Conservation (phyloP, 2,797 vertebrate species). For the Alosa sapidissima region DNA sequence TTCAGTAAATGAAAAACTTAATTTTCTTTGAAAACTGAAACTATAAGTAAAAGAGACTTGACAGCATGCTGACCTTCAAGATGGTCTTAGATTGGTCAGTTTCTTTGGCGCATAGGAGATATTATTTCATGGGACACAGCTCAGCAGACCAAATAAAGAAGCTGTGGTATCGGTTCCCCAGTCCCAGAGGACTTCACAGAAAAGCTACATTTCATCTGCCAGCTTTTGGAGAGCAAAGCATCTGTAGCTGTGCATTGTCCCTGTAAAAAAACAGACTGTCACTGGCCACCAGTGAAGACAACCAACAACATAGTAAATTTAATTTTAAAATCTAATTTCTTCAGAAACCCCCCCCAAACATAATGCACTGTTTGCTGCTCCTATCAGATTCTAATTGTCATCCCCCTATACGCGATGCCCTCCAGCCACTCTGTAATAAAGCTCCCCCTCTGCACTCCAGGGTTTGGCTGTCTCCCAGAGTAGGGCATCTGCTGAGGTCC, state of each 20-base stretch:
- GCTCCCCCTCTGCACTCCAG: neutral
- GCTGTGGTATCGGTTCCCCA: conserved; percentile 7
- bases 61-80: neutral
- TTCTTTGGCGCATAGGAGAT: neutral
- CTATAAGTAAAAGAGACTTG: neutral
- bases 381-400: neutral
- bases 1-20: neutral
- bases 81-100: neutral
- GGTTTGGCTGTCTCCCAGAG: neutral
- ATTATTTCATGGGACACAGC: conserved; percentile 1
- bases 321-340: conserved; percentile 3
- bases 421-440: neutral
- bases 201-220: neutral
- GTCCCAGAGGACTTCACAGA: conserved; percentile 2
- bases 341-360: neutral
- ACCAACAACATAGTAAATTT: neutral
- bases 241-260: neutral
- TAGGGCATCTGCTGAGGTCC: conserved; percentile 4
- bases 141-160: neutral
- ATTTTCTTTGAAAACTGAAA: neutral
- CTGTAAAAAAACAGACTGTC: neutral
- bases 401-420: neutral
- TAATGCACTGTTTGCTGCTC: neutral
- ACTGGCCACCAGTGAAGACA: neutral
- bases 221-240: neutral